phyloP scores from a whole-genome alignment of 92 coral and sea anemone species.

The Umimayanthus kanabou region DNA sequence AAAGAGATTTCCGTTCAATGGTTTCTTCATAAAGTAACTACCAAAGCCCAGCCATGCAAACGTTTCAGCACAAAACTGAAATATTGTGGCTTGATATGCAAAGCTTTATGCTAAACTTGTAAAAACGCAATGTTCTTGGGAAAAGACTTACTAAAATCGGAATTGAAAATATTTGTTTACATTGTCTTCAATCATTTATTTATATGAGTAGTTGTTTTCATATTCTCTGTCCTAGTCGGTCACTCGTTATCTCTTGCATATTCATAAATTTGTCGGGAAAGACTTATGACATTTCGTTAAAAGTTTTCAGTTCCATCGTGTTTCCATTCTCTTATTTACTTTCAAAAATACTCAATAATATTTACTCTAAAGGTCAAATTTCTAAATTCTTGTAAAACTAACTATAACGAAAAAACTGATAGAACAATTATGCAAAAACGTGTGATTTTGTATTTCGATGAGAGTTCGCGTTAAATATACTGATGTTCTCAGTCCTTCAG shows the following conservation, averaged over 20 bases:
- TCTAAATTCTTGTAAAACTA: background rate
- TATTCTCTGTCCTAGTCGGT: background rate
- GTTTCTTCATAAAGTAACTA: background rate
- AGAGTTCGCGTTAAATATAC: background rate
- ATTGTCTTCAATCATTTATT: constrained; percentile 11
- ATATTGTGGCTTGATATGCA: background rate
- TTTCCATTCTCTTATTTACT: background rate
- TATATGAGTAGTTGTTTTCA: constrained; percentile 12
- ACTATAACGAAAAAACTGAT: background rate
- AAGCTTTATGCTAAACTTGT: background rate
- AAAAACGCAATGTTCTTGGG: background rate
- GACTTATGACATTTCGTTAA: background rate
- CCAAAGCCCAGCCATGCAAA: background rate
- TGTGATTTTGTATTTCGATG: background rate
- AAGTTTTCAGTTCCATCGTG: background rate
- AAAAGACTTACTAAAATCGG: background rate
- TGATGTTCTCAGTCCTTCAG: background rate
- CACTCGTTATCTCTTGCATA: background rate
- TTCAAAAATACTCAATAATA: background rate
- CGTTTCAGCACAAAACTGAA: too few species aligned
- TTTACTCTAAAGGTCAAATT: background rate
- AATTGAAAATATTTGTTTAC: background rate
- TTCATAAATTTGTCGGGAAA: constrained; percentile 1
- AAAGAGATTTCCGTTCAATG: background rate
- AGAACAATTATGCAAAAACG: background rate